Conservation (phyloP, 2,888 invertebrate genomes). For the Achlya flavicornis region DNA sequence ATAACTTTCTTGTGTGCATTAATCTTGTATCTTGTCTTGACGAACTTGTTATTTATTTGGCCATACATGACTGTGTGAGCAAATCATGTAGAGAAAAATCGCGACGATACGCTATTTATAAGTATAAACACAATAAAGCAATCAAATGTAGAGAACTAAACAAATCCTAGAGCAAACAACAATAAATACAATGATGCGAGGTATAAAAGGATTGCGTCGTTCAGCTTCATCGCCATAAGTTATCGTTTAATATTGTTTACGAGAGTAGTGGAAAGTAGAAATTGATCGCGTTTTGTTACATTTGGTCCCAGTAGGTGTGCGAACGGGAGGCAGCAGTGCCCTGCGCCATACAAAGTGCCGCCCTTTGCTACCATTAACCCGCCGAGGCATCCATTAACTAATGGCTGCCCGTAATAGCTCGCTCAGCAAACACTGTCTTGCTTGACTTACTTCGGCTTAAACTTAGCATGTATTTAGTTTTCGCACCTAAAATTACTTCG, state of each 20-base stretch:
- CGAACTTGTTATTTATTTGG: too few species aligned
- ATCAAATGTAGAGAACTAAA: not conserved
- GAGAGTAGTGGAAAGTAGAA: slow-evolving; percentile 10
- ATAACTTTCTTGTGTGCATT: too few species aligned
- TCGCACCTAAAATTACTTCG: slow-evolving; percentile 26
- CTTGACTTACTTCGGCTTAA: slow-evolving; percentile 42
- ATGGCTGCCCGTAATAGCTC: slow-evolving; percentile 59
- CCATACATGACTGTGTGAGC: not conserved
- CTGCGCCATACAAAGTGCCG: slow-evolving; percentile 41
- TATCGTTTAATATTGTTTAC: slow-evolving; percentile 11
- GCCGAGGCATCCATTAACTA: slow-evolving; percentile 69
- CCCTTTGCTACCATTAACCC: slow-evolving; percentile 55
- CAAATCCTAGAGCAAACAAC: slow-evolving; percentile 9
- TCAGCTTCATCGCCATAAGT: slow-evolving; percentile 6
- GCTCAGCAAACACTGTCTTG: slow-evolving; percentile 58
- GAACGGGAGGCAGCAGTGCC: slow-evolving; percentile 22
- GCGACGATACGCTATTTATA: not conserved
- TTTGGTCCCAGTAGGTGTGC: slow-evolving; percentile 16
- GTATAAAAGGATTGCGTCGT: slow-evolving; percentile 8
- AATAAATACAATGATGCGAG: slow-evolving; percentile 4
- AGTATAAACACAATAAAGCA: not conserved
- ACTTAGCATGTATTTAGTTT: slow-evolving; percentile 46
- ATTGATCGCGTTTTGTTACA: slow-evolving; percentile 21
- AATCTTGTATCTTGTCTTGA: too few species aligned
- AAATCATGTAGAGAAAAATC: not conserved